phyloP scores from a whole-genome alignment of 2,888 invertebrate genomes.

The Drosophila mimica region DNA sequence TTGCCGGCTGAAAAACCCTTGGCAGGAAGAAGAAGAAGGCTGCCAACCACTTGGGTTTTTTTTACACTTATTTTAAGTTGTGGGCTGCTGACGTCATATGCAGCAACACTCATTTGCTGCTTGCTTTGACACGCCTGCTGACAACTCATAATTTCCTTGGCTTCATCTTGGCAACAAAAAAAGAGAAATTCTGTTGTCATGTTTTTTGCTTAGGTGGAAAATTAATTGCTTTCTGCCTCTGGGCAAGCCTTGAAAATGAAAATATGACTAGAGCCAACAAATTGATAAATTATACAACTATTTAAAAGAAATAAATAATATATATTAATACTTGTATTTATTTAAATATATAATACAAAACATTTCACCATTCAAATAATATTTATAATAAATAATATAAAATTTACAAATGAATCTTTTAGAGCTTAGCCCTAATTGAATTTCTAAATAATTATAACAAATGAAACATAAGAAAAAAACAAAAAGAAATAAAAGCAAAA shows the following conservation, averaged over 20 bases:
- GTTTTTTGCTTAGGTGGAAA: slow-evolving; percentile 63
- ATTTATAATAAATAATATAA: background rate
- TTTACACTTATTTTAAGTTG: slow-evolving; percentile 51
- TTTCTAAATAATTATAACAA: background rate
- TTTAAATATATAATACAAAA: no score
- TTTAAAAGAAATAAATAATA: background rate
- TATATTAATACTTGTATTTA: background rate
- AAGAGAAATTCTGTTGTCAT: slow-evolving; percentile 48
- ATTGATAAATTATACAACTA: slow-evolving; percentile 15
- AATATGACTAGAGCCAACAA: slow-evolving; percentile 16
- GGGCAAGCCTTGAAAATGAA: slow-evolving; percentile 29
- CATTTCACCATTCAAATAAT: no score
- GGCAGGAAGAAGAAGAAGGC: slow-evolving; percentile 16
- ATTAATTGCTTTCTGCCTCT: slow-evolving; percentile 56
- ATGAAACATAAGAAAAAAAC: background rate
- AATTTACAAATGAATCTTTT: background rate
- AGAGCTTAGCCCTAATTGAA: background rate
- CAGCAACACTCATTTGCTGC: slow-evolving; percentile 46
- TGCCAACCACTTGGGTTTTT: slow-evolving; percentile 8
- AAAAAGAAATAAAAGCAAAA: background rate
- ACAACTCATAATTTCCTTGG: slow-evolving; percentile 51
- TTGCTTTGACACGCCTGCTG: slow-evolving; percentile 51
- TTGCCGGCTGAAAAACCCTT: slow-evolving; percentile 40
- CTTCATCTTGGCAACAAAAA: slow-evolving; percentile 19
- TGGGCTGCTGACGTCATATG: slow-evolving; percentile 60